phyloP scores from a whole-genome alignment of 2,113 vertebrate genomes.

The Gadus chalcogrammus region DNA sequence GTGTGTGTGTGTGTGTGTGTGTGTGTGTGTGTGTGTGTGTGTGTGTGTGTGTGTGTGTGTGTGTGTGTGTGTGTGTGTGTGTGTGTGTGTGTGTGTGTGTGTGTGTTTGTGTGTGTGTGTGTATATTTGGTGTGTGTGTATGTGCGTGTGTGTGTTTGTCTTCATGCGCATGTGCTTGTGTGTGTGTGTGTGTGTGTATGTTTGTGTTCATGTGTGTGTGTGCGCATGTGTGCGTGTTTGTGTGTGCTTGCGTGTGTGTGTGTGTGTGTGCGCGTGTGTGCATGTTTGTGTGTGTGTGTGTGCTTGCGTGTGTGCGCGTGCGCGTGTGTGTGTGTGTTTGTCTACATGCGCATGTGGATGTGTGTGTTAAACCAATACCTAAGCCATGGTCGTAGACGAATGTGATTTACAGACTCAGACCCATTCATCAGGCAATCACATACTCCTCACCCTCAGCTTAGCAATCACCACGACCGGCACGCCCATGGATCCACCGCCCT shows the following conservation, averaged over 20 bases:
- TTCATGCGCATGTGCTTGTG: neutral
- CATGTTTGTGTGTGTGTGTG: slow-evolving; percentile 2
- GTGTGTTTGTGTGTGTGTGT: too few species aligned
- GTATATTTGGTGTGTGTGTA: neutral
- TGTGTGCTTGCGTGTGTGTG: too few species aligned
- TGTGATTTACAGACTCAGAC: slow-evolving; percentile 31
- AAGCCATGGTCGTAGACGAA: slow-evolving; percentile 23
- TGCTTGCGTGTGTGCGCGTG: neutral
- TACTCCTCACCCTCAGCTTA: slow-evolving; percentile 31
- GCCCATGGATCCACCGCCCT: slow-evolving; percentile 15
- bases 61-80: neutral
- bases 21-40: too few species aligned
- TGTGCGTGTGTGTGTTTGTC: too few species aligned
- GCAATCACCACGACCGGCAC: slow-evolving; percentile 26
- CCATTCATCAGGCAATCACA: slow-evolving; percentile 57
- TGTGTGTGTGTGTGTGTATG: neutral
- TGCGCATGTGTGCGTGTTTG: too few species aligned
- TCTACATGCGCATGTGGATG: neutral
- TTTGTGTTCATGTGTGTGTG: too few species aligned
- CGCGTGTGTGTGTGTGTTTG: neutral
- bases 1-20: too few species aligned
- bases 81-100: neutral
- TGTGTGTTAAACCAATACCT: neutral
- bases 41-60: neutral
- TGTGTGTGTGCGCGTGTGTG: too few species aligned